Evolutionary conservation across 2,888 invertebrate genomes (phyloP), one percentile per base, ranked within the genome.

Genomic region (Macrophya alboannulata): DNA sequence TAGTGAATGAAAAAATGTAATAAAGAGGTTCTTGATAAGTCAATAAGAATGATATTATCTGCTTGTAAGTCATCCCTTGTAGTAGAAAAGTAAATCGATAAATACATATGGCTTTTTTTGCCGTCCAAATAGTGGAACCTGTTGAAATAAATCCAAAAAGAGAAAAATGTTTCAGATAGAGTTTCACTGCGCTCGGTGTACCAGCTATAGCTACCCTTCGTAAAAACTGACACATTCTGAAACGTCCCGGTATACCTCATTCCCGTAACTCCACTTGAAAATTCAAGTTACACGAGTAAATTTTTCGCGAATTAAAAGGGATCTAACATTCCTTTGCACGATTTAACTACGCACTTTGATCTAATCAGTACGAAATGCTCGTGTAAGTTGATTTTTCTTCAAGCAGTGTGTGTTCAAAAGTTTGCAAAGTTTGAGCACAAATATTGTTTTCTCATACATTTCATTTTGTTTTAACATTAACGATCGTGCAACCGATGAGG

Each of bases 201-300:
- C 5, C n/a, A n/a, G n/a, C 10, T 74, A 9, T 37, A 59, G n/a
- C 25, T 43, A 43, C 21, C 15, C 40, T 21, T 21, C 4, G 43
- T 43, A 81, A 81, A 79, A 59, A 81, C 81, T 81, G 81, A 81
- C 81, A n/a, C 59, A 81, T 81, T 62, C 81, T 62, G 81, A 5
- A 43, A 62, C 81, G 21, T 62, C 59, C 12, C 59, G n/a, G 62
- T 43, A 81, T 43, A 81, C 62, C 43, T 40, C 62, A 59, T 31
- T 81, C 40, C 4, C 43, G 81, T 40, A 81, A 81, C 81, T 81
- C 43, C 6, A 25, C n/a, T 43, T 17, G 51, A 37, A 62, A 62
- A 12, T 81, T 25, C 43, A 81, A 21, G 81, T 81, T 43, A 81
- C 59, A 62, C 62, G 40, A 59, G 25, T 25, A 21, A n/a, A 43